Evolutionary conservation across 2,113 vertebrate species (phyloP).

Genomic region (Vulpes lagopus): DNA sequence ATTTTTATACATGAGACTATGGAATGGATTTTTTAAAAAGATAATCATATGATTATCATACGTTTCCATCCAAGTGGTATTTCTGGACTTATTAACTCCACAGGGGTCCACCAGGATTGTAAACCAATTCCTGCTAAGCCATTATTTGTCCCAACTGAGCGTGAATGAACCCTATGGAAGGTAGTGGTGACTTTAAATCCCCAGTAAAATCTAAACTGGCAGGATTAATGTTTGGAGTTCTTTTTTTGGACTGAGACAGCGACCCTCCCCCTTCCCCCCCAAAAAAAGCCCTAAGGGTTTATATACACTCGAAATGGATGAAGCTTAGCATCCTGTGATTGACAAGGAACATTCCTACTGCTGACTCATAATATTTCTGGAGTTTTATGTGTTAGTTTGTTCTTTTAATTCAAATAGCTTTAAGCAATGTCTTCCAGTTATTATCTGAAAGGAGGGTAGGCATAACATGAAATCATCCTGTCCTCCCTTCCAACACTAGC

Average conservation of each 20-base stretch:
- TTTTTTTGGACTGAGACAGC: not conserved
- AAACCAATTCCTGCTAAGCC: slow-evolving; percentile 76
- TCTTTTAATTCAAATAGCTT: slow-evolving; percentile 1
- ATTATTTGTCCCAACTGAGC: slow-evolving; percentile 75
- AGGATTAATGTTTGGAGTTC: slow-evolving; percentile 53
- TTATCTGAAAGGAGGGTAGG: not conserved
- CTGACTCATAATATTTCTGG: not conserved
- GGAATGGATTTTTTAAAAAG: slow-evolving; percentile 78
- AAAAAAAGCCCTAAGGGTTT: not conserved
- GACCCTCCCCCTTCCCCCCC: not conserved
- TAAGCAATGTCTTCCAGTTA: slow-evolving; percentile 2
- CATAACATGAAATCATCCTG: not conserved
- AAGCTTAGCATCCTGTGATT: not conserved
- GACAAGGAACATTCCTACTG: not conserved
- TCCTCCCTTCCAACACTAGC: not conserved
- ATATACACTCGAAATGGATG: not conserved
- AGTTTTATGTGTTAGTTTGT: not conserved
- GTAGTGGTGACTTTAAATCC: slow-evolving; percentile 72
- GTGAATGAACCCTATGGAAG: slow-evolving; percentile 51
- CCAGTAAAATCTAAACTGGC: slow-evolving; percentile 56
- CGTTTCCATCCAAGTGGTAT: slow-evolving; percentile 80
- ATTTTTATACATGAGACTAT: slow-evolving; percentile 81
- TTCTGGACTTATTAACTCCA: slow-evolving; percentile 82
- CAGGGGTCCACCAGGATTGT: slow-evolving; percentile 64
- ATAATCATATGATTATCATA: slow-evolving; percentile 82